Base-by-base conservation (phyloP, 2,797 vertebrate genomes). In the Tapera naevia region DNA sequence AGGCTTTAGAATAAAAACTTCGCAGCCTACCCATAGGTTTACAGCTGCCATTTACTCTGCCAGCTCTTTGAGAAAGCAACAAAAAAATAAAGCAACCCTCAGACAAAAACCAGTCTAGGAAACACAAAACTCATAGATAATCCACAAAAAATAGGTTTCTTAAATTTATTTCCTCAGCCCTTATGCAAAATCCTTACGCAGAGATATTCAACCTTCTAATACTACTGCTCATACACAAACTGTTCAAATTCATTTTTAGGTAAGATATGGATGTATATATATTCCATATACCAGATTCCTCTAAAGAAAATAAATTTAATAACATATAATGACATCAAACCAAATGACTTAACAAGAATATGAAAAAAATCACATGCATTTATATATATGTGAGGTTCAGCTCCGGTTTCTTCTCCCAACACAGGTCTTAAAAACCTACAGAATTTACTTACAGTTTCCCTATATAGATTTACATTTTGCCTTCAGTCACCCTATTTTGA, bases 11-110 rank as follows among this genome's bases (percentile, higher is more conserved):
- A 95, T 85, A 86, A 94, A 92, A 92, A 73, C 75, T 94, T 69
- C 30, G 87, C 93, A 93, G 96, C 86, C 92, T 96, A 97, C 95
- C 97, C 97, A 96, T 80, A 96, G 94, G 96, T 96, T 96, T 97
- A 94, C 82, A 97, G 97, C 95, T 98, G 94, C 92, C 98, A 96
- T 92, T 98, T 98, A 97, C 5, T 43, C 92, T 95, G 92, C 91
- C 91, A 94, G 95, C 90, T 91, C 92, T 84, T 95, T 35, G 65
- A 91, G 67, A 71, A 94, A 84, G 62, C 54, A 88, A 54, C 14
- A 56, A 35, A 35, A 46, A 8, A 5, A 56, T n/a, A 51, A 51
- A 51, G n/a, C n/a, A n/a, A n/a, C n/a, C n/a, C 2, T 10, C 45
- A 60, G 70, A 89, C 25, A 80, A 58, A 92, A 94, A 61, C 0